Evolutionary conservation across 2,113 vertebrate genomes (phyloP).

Genomic region (Haemorhous mexicanus): DNA sequence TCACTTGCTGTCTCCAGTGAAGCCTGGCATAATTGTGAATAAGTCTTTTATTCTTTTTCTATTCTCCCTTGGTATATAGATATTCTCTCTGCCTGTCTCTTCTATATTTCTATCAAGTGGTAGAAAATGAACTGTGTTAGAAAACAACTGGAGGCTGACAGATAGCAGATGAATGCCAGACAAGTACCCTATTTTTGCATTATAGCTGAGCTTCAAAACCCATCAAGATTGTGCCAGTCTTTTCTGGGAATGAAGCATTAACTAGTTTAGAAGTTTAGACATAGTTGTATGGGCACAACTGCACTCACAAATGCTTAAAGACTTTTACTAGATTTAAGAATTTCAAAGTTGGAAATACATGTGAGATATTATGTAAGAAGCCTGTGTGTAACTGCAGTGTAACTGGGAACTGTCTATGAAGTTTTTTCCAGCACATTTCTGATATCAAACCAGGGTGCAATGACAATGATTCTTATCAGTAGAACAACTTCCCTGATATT

Average conservation of each 20-base stretch:
- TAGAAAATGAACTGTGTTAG: constrained; percentile 43
- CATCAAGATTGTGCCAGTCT: neutral
- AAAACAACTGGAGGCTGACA: constrained; percentile 31
- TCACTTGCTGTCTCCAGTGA: neutral
- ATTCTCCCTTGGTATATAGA: neutral
- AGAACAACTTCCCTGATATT: neutral
- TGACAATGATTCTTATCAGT: neutral
- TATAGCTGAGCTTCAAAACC: constrained; percentile 35
- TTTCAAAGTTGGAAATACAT: neutral
- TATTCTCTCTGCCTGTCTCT: neutral
- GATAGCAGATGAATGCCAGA: constrained; percentile 4
- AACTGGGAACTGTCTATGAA: neutral
- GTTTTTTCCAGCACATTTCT: neutral
- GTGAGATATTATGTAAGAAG: neutral
- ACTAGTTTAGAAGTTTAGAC: neutral
- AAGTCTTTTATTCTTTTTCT: constrained; percentile 6
- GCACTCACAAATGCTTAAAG: neutral
- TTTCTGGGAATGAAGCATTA: neutral
- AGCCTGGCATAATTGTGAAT: constrained; percentile 11
- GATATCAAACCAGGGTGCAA: neutral
- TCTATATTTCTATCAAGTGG: constrained; percentile 16
- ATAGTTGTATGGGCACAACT: neutral
- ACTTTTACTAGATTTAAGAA: neutral
- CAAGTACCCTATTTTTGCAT: neutral
- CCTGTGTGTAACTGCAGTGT: neutral